Evolutionary conservation across 2,797 vertebrate species (phyloP).

Genomic region (Bovichtus diacanthus): DNA sequence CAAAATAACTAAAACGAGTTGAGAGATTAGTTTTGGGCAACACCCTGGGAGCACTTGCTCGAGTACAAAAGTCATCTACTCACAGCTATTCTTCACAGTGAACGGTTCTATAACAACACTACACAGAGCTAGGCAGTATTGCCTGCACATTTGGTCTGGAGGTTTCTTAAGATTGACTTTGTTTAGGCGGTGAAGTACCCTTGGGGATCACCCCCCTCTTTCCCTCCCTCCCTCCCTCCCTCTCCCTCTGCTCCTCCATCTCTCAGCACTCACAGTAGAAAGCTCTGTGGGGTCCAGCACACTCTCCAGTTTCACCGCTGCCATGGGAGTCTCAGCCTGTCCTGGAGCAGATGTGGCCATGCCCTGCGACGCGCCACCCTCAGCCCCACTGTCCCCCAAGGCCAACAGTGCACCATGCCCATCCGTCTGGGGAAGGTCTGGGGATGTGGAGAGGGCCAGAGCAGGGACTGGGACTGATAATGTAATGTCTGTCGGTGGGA

Average conservation of each 20-base stretch:
- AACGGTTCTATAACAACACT: slow-evolving; percentile 63
- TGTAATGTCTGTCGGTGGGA: slow-evolving; percentile 66
- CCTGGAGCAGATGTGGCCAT: slow-evolving; percentile 77
- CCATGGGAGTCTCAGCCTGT: slow-evolving; percentile 79
- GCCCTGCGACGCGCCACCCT: slow-evolving; percentile 77
- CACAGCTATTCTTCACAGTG: slow-evolving; percentile 68
- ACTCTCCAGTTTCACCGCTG: slow-evolving; percentile 88
- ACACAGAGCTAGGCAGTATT: slow-evolving; percentile 61
- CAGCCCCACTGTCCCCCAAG: slow-evolving; percentile 72
- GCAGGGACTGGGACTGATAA: slow-evolving; percentile 69
- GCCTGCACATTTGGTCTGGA: slow-evolving; percentile 73
- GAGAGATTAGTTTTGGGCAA: slow-evolving; percentile 30
- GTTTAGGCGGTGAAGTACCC: slow-evolving; percentile 84
- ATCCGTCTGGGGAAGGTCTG: slow-evolving; percentile 70
- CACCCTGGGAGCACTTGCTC: slow-evolving; percentile 41
- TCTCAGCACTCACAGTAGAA: slow-evolving; percentile 99
- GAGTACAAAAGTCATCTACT: slow-evolving; percentile 54
- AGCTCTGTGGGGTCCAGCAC: slow-evolving; percentile 96
- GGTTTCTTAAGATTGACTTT: slow-evolving; percentile 83
- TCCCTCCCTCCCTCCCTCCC: slow-evolving; percentile 78
- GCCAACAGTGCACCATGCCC: slow-evolving; percentile 65
- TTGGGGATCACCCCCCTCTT: no score
- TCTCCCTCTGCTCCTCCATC: slow-evolving; percentile 85
- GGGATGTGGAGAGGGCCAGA: slow-evolving; percentile 64
- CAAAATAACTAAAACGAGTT: slow-evolving; percentile 34